Base-by-base conservation (phyloP, 1,140 invertebrate species). In the Calephelis virginiensis region DNA sequence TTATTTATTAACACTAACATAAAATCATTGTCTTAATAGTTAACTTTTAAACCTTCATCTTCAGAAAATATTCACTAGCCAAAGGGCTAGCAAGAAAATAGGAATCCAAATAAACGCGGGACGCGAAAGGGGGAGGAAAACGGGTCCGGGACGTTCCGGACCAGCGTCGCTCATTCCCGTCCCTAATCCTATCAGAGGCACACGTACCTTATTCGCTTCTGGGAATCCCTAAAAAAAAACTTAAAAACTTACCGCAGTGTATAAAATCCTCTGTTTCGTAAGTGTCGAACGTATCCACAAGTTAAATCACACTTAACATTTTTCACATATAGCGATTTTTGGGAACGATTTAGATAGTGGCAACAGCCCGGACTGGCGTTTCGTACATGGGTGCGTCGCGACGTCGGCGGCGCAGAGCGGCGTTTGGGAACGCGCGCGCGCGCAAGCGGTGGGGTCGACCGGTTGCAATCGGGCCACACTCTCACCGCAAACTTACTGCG, bases 381-480 rank as follows among this genome's bases (percentile, higher is more conserved):
- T 73, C 72, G 82, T 74, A 78, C 75, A 75, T 78, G 79, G 81
- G 81, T 80, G 87, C 87, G 87, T 90, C 87, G 87, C 87, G 84
- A 86, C 87, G 82, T 86, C 82, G 85, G 71, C 85, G 87, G 80
- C 82, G 78, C 83, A 78, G 76, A 82, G 84, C 85, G 81, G 81
- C 76, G 77, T 81, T 80, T 86, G n/a, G n/a, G n/a, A n/a, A n/a
- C n/a, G n/a, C n/a, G 85, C 85, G 85, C 84, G 76, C 76, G 77
- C 81, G 80, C 76, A 66, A 67, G 77, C 81, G 73, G 85, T 80
- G 85, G 85, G 86, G 87, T 78, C 85, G 85, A 86, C 88, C 85
- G 88, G 85, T 86, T 85, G 83, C 85, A 86, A 83, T 78, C 83
- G 80, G 85, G 83, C 79, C 87, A 82, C 83, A 81, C 86, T 87